Evolutionary conservation across 2,797 vertebrate species (phyloP), one percentile per base, ranked within the genome.

Genomic region (Siniperca undulata): DNA sequence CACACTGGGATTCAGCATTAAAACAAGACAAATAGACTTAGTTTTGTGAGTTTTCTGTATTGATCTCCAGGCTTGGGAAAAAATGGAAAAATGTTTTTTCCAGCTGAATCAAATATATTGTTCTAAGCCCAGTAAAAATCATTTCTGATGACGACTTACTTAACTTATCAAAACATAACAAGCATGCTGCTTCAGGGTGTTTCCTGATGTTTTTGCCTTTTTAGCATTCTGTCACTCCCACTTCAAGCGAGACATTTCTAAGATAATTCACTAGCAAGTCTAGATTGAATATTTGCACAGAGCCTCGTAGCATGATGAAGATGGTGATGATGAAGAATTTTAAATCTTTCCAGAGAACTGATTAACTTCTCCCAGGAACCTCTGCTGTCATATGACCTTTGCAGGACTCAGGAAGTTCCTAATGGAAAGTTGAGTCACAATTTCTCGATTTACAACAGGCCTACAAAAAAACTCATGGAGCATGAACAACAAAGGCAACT

Each of bases 201-300:
- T 81, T 85, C 52, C 76, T n/a, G 3, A 7, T 77, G 27, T 59
- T 59, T 66, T 34, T 34, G 16, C 19, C 50, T 70, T 64, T 74
- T 73, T 76, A 76, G 27, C 58, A 75, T 77, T 74, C 69, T 50
- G 72, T 78, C 76, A 67, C 24, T 52, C 24, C 20, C 55, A 34
- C 86, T 84, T 72, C 24, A 79, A 65, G 62, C n/a, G 38, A 70
- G 30, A 38, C 77, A 27, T 77, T 64, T 74, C 16, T 30, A 24
- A 70, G 66, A 80, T 71, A 52, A 84, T 74, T 81, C 65, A n/a
- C 36, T 1, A 48, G 48, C 48, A 22, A 60, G 44, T 67, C 42
- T 24, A 42, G 30, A 77, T 67, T 68, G 59, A 73, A 74, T 84
- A 68, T 88, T 82, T 74, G 55, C 70, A 59, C 42, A 36, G 70